Conservation (phyloP, 1,140 invertebrate genomes). For the Mya arenaria region DNA sequence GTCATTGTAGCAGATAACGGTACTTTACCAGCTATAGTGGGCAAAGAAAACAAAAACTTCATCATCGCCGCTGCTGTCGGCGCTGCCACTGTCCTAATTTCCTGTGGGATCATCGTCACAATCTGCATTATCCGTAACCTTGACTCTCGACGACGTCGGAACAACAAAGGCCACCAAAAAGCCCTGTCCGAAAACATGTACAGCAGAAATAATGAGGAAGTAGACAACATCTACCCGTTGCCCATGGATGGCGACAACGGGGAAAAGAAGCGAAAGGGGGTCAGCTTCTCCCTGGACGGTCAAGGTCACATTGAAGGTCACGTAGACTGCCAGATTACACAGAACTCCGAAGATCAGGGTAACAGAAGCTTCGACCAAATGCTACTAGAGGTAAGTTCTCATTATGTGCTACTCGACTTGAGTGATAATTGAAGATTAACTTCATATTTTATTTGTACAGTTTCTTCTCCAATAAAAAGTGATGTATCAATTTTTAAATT, state of each 20-base stretch:
- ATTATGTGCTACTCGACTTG: not conserved
- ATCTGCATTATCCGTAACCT: constrained; percentile 52
- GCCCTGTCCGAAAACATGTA: constrained; percentile 44
- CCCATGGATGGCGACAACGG: constrained; percentile 15
- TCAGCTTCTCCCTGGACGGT: constrained; percentile 42
- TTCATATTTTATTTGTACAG: not conserved
- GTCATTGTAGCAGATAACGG: constrained; percentile 34
- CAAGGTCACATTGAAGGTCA: constrained; percentile 7
- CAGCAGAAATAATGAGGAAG: constrained; percentile 36
- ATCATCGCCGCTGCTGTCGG: constrained; percentile 41
- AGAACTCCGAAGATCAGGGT: constrained; percentile 7
- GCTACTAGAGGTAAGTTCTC: constrained; percentile 37
- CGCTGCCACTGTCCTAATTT: constrained; percentile 36
- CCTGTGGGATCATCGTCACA: constrained; percentile 44
- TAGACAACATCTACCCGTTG: constrained; percentile 38
- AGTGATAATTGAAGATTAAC: not conserved
- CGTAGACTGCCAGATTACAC: constrained; percentile 3
- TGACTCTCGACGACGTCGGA: constrained; percentile 3
- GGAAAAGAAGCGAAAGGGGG: constrained; percentile 44
- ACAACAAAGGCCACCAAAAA: constrained; percentile 35
- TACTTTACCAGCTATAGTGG: not conserved
- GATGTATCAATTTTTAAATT: not conserved
- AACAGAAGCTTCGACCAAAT: constrained; percentile 47
- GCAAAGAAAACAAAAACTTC: constrained; percentile 35
- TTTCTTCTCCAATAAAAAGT: not conserved